phyloP scores from a whole-genome alignment of 2,888 invertebrate genomes.

The Diaperis boleti region DNA sequence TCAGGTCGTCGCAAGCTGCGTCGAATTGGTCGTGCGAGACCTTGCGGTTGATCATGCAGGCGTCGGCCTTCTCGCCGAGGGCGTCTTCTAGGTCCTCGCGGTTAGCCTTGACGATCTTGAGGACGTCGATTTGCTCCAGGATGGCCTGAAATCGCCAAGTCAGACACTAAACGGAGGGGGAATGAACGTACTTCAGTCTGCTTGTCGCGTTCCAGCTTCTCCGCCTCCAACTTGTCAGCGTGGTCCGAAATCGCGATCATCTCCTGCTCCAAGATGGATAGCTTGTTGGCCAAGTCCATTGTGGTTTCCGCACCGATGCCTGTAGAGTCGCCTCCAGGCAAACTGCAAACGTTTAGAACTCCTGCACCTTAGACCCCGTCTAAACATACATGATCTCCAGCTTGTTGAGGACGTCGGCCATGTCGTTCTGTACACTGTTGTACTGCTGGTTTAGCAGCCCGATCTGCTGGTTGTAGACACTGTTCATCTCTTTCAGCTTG shows the following conservation, averaged over 20 bases:
- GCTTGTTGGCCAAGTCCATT: slow-evolving; percentile 62
- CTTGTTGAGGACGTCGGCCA: slow-evolving; percentile 59
- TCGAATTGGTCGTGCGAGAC: slow-evolving; percentile 81
- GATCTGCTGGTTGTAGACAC: slow-evolving; percentile 64
- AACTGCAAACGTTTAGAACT: too few species aligned
- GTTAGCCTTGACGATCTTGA: slow-evolving; percentile 78
- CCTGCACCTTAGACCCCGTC: too few species aligned
- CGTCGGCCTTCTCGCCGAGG: slow-evolving; percentile 81
- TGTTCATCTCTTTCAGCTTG: slow-evolving; percentile 59
- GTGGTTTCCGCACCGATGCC: slow-evolving; percentile 52
- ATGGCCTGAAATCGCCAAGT: slow-evolving; percentile 27
- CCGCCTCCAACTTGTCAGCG: slow-evolving; percentile 67
- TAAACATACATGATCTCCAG: slow-evolving; percentile 49
- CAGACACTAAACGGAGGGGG: too few species aligned
- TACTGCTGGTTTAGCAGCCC: slow-evolving; percentile 68
- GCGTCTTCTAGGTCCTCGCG: slow-evolving; percentile 79
- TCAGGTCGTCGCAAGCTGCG: slow-evolving; percentile 75
- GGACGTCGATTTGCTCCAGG: slow-evolving; percentile 73
- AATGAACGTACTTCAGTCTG: slow-evolving; percentile 72
- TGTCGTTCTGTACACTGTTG: slow-evolving; percentile 65
- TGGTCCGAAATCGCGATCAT: slow-evolving; percentile 63
- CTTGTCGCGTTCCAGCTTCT: slow-evolving; percentile 70
- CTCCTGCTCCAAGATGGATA: slow-evolving; percentile 64
- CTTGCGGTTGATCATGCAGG: slow-evolving; percentile 76
- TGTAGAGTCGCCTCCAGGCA: slow-evolving; percentile 52